These are phyloP conservation scores for Yponomeuta evonymella DNA, from an alignment of 2,888 invertebrate genomes.

Conservation along the genomic window DNA sequence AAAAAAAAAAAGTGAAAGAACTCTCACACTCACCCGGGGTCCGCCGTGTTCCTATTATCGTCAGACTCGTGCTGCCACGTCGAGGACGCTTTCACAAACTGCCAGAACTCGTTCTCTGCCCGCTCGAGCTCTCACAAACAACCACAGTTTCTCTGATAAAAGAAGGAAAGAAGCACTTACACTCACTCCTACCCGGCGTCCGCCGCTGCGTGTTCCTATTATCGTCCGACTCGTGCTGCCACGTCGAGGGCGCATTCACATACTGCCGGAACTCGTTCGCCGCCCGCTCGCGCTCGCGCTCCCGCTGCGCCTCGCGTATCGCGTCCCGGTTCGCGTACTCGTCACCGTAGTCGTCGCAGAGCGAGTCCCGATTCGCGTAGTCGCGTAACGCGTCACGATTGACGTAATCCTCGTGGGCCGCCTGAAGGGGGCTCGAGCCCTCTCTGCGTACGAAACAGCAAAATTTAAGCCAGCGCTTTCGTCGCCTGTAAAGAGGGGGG, in stretches of 20 bases:
- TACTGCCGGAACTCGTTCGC: slow-evolving; percentile 66
- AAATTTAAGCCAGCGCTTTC: slow-evolving; percentile 65
- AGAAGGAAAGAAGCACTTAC: background rate
- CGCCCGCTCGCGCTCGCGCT: slow-evolving; percentile 52
- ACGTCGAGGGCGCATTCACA: slow-evolving; percentile 64
- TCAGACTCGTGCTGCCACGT: slow-evolving; percentile 57
- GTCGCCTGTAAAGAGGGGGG: slow-evolving; percentile 55
- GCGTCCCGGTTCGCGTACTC: slow-evolving; percentile 72
- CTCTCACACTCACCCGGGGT: slow-evolving; percentile 52
- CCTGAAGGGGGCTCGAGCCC: slow-evolving; percentile 64
- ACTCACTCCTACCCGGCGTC: slow-evolving; percentile 52
- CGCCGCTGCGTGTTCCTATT: slow-evolving; percentile 62
- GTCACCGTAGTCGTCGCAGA: slow-evolving; percentile 68
- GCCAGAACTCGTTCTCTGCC: slow-evolving; percentile 59
- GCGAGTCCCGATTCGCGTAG: slow-evolving; percentile 65
- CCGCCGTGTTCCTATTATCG: slow-evolving; percentile 59
- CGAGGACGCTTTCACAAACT: slow-evolving; percentile 68
- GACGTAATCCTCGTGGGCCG: slow-evolving; percentile 65
- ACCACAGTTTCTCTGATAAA: background rate
- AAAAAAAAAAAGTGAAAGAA: background rate
- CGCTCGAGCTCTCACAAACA: slow-evolving; percentile 35
- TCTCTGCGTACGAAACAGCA: slow-evolving; percentile 70
- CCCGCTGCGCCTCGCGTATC: slow-evolving; percentile 67
- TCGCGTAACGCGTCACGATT: slow-evolving; percentile 64
- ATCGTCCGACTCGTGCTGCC: slow-evolving; percentile 57